These are phyloP conservation scores for Atherix ibis DNA, from an alignment of 2,888 invertebrate species.

Conservation along the genomic window DNA sequence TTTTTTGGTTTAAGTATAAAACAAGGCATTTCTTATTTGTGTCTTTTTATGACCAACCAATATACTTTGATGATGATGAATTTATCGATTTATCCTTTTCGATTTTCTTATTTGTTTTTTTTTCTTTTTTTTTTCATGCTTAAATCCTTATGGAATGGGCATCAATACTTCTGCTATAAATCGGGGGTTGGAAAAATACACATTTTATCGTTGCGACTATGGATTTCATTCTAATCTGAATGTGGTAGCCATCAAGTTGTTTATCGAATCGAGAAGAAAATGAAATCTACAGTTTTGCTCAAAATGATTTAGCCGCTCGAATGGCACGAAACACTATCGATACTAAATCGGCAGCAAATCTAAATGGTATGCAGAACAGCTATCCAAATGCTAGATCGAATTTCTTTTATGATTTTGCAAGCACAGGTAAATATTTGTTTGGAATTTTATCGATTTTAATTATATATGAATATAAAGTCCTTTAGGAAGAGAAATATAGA, in stretches of 20 bases:
- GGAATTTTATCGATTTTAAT: not conserved
- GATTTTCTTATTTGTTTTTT: too few relatives aligned
- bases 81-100: not conserved
- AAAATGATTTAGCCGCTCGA: constrained; percentile 67
- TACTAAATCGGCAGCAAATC: constrained; percentile 44
- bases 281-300: constrained; percentile 78
- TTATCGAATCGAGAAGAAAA: constrained; percentile 82
- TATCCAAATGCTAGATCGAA: constrained; percentile 29
- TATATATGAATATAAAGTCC: too few relatives aligned
- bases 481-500: too few relatives aligned
- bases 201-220: too few relatives aligned
- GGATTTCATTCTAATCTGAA: too few relatives aligned
- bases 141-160: not conserved
- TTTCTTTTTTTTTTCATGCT: too few relatives aligned
- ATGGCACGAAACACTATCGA: constrained; percentile 41
- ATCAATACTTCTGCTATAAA: not conserved
- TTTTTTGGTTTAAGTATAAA: too few relatives aligned
- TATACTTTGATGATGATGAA: constrained; percentile 1
- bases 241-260: constrained; percentile 82
- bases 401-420: constrained; percentile 33
- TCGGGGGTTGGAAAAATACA: not conserved
- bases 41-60: too few relatives aligned
- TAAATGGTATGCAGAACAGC: constrained; percentile 32
- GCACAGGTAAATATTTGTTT: constrained; percentile 25
- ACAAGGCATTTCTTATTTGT: too few relatives aligned